These are phyloP conservation scores for Malurus leucopterus DNA, from an alignment of 2,797 vertebrate genomes.

Conservation along the genomic window DNA sequence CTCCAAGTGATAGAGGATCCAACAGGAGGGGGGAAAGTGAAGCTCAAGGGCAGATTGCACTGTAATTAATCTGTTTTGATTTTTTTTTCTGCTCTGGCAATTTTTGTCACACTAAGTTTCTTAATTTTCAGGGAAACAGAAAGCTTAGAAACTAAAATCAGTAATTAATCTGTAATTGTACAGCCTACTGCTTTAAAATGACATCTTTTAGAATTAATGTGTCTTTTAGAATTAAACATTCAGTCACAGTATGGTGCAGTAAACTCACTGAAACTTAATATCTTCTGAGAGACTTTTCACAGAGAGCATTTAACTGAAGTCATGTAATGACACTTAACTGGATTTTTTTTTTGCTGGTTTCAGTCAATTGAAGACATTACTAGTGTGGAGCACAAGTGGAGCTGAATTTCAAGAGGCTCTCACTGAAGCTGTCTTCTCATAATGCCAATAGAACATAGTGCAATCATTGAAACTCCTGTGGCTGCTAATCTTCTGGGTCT, in stretches of 20 bases:
- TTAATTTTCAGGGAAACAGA: not conserved
- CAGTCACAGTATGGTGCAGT: not conserved
- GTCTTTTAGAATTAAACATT: constrained; percentile 31
- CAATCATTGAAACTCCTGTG: constrained; percentile 1
- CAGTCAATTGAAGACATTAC: constrained; percentile 47
- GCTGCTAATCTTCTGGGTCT: constrained; percentile 26
- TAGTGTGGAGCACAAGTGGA: constrained; percentile 43
- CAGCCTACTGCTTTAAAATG: not conserved
- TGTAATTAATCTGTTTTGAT: not conserved
- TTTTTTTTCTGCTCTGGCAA: not conserved
- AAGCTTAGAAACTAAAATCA: not conserved
- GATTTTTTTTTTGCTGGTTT: constrained; percentile 9
- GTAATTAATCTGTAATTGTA: not conserved
- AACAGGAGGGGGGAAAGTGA: not conserved
- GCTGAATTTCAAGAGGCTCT: constrained; percentile 38
- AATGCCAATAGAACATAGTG: constrained; percentile 18
- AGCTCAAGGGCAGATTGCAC: not conserved
- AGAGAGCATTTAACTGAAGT: constrained; percentile 21
- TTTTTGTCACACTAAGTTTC: not conserved
- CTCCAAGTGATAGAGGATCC: not conserved
- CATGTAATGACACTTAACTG: constrained; percentile 54
- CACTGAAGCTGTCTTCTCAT: constrained; percentile 37
- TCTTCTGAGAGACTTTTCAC: constrained; percentile 32
- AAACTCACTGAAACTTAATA: constrained; percentile 33
- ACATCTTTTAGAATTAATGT: constrained; percentile 20